These are phyloP conservation scores for Bimastos eiseni DNA, from an alignment of 2,888 invertebrate species.

Conservation along the genomic window DNA sequence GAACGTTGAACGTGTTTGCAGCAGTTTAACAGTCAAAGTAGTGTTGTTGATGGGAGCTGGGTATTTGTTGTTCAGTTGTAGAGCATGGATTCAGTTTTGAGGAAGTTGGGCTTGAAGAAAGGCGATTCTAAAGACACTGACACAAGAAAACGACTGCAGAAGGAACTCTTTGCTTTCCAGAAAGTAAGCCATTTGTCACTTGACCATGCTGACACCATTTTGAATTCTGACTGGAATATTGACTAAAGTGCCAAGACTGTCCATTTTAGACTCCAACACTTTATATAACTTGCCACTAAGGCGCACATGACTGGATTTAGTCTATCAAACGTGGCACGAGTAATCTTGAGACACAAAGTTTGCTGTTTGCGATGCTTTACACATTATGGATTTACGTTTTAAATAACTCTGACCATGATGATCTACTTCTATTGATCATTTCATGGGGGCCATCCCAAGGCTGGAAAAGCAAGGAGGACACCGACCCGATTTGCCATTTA, in stretches of 20 bases:
- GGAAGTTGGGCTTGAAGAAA: conserved; percentile 50
- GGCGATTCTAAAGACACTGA: conserved; percentile 74
- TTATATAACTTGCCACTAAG: too few relatives aligned
- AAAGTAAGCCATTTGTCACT: conserved; percentile 72
- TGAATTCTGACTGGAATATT: not conserved
- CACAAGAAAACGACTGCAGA: conserved; percentile 87
- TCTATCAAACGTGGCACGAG: not conserved
- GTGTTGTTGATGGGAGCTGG: not conserved
- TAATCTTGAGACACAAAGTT: not conserved
- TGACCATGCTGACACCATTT: not conserved
- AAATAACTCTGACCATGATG: too few relatives aligned
- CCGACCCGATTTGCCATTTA: not conserved
- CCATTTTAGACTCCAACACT: not conserved
- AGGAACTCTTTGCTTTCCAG: conserved; percentile 88
- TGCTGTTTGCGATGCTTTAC: not conserved
- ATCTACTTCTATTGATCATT: not conserved
- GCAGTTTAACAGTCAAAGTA: not conserved
- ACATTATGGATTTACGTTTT: not conserved
- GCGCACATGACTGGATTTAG: not conserved
- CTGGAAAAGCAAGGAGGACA: not conserved
- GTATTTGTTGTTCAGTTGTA: conserved; percentile 9
- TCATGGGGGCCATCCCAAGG: not conserved
- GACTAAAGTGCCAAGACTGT: not conserved
- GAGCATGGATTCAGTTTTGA: conserved; percentile 40
- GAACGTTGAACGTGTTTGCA: not conserved